phyloP scores from a whole-genome alignment of 1,140 invertebrate species.

The Penaeus chinensis region DNA sequence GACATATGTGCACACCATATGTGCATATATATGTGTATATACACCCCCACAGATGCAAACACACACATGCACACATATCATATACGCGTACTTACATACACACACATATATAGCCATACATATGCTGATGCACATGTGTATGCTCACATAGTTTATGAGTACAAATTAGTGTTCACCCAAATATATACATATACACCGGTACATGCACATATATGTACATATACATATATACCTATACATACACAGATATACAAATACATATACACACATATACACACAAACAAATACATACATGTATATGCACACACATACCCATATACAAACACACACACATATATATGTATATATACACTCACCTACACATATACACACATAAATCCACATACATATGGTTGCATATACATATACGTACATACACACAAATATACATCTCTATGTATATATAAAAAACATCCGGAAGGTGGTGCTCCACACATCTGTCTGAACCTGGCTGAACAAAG shows the following conservation, averaged over 20 bases:
- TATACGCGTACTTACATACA: too few species aligned
- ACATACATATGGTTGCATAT: not conserved
- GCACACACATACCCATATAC: not conserved
- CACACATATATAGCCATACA: too few species aligned
- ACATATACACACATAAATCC: not conserved
- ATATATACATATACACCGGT: not conserved
- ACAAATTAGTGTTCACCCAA: too few species aligned
- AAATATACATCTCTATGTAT: not conserved
- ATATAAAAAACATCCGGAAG: too few species aligned
- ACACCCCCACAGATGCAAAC: too few species aligned
- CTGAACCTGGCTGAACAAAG: too few species aligned
- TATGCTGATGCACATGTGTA: too few species aligned
- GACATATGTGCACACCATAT: not conserved
- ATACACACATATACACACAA: constrained; percentile 7
- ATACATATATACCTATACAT: not conserved
- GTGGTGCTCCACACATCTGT: too few species aligned
- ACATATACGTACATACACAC: not conserved
- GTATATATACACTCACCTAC: not conserved
- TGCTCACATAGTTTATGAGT: too few species aligned
- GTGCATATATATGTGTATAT: constrained; percentile 20
- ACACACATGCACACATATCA: not conserved
- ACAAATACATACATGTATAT: not conserved
- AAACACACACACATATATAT: not conserved
- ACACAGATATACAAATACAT: not conserved
- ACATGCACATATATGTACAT: not conserved